These are phyloP conservation scores for Nothocercus nigrocapillus DNA, from an alignment of 2,113 vertebrate species.

Conservation along the genomic window DNA sequence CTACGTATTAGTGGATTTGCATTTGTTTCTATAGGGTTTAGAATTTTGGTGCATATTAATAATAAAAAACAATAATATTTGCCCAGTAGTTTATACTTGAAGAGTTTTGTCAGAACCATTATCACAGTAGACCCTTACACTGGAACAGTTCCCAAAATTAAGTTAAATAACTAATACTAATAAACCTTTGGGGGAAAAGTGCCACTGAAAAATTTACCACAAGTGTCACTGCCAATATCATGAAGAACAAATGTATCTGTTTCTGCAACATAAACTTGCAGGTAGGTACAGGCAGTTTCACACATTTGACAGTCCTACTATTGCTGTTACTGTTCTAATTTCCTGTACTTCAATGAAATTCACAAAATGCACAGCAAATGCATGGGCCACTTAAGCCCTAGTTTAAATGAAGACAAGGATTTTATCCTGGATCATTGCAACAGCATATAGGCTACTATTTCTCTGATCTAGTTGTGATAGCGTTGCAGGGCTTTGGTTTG, in stretches of 20 bases:
- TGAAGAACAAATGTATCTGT: not conserved
- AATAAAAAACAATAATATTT: not conserved
- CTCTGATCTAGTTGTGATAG: not conserved
- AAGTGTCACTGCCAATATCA: not conserved
- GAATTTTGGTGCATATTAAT: not conserved
- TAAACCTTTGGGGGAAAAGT: not conserved
- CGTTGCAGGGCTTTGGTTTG: not conserved
- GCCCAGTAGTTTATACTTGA: not conserved
- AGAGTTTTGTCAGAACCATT: not conserved
- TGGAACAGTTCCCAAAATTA: not conserved
- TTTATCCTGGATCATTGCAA: not conserved
- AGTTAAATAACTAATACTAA: not conserved
- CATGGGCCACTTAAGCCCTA: rapidly evolving
- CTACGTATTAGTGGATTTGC: not conserved
- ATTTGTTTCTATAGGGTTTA: not conserved
- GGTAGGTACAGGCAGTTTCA: not conserved
- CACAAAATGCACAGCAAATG: not conserved
- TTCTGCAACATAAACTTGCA: not conserved
- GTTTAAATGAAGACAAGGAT: not conserved
- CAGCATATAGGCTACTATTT: not conserved
- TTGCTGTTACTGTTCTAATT: not conserved
- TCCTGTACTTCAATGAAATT: not conserved
- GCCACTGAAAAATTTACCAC: not conserved
- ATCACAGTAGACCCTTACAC: not conserved
- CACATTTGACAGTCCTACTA: not conserved